Conservation (phyloP, 2,113 vertebrate genomes). For the Rhinichthys klamathensis region DNA sequence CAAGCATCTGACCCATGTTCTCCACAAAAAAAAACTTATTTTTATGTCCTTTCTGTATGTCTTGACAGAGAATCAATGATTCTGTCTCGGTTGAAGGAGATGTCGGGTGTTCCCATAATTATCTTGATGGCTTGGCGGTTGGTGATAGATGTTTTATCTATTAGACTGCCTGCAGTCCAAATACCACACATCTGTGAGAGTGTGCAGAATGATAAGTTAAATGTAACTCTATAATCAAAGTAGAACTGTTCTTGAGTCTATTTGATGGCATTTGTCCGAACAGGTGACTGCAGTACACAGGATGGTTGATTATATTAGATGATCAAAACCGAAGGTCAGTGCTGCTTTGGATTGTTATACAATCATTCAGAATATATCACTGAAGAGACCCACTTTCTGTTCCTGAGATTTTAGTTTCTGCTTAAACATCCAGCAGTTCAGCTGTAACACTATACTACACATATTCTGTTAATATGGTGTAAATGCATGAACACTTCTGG, state of each 20-base stretch:
- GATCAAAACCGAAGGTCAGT: neutral
- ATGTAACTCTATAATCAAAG: neutral
- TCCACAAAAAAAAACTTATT: neutral
- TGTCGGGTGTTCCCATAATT: neutral
- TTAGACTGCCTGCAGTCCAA: neutral
- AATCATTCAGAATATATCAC: neutral
- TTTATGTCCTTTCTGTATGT: neutral
- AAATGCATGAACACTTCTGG: constrained; percentile 1
- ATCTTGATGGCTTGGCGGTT: neutral
- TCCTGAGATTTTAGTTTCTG: neutral
- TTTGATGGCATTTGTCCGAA: neutral
- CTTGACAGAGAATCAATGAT: constrained; percentile 17
- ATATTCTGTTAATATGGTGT: constrained; percentile 3
- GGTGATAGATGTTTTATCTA: neutral
- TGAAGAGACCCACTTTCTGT: neutral
- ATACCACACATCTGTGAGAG: constrained; percentile 10
- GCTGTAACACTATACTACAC: neutral
- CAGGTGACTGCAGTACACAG: neutral
- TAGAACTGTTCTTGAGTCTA: neutral
- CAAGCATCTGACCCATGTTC: neutral
- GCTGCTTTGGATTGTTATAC: constrained; percentile 1
- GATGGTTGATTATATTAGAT: constrained; percentile 8
- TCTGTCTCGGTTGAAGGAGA: neutral
- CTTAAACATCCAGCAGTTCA: neutral
- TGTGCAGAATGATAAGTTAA: neutral